Evolutionary conservation across 1,140 invertebrate genomes (phyloP).

Genomic region (Littorina saxatilis): DNA sequence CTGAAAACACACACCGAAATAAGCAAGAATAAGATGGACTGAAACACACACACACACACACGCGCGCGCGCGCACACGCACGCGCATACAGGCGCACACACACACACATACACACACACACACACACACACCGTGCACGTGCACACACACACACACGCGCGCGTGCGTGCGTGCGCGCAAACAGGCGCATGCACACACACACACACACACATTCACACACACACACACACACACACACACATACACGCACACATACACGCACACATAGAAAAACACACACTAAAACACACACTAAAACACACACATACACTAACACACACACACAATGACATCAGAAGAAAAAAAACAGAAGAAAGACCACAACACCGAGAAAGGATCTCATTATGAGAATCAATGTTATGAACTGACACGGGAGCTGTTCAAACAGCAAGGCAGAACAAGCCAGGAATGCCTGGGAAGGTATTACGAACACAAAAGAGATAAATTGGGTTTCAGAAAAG

Average conservation of each 20-base stretch:
- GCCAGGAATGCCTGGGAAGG: too few relatives aligned
- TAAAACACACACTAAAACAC: conserved; percentile 16
- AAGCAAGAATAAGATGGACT: too few relatives aligned
- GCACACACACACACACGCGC: not conserved
- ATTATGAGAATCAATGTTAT: too few relatives aligned
- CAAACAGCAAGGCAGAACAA: too few relatives aligned
- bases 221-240: not conserved
- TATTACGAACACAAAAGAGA: too few relatives aligned
- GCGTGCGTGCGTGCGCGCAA: not conserved
- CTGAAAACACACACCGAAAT: too few relatives aligned
- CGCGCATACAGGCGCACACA: not conserved
- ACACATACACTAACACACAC: not conserved
- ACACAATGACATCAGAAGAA: not conserved
- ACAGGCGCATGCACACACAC: not conserved
- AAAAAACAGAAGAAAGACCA: too few relatives aligned
- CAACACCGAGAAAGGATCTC: too few relatives aligned
- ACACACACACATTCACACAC: conserved; percentile 8
- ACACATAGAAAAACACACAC: conserved; percentile 18
- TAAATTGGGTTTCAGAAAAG: too few relatives aligned
- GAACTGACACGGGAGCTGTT: too few relatives aligned
- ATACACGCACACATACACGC: not conserved
- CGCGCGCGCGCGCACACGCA: not conserved
- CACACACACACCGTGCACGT: not conserved
- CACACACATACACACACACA: conserved; percentile 14
- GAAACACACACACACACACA: not conserved